Conservation (phyloP, 2,113 vertebrate genomes). For the Marcusenius ussheri region DNA sequence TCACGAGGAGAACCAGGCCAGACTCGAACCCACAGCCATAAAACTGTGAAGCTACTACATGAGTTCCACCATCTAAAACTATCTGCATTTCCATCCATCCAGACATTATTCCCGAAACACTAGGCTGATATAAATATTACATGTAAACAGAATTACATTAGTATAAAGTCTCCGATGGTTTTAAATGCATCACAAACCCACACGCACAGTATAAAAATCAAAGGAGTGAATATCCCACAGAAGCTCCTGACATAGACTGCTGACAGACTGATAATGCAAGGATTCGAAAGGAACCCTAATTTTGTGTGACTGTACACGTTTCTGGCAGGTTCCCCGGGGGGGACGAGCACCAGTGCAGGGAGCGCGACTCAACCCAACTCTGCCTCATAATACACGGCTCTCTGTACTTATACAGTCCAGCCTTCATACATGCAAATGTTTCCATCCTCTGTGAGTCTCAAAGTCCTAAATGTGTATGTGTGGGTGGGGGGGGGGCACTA, state of each 20-base stretch:
- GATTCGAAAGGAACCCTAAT: not conserved
- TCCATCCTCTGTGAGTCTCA: not conserved
- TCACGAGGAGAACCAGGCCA: not conserved
- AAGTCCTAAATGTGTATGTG: not conserved
- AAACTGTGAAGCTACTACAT: not conserved
- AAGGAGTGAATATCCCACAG: not conserved
- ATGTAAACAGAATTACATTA: not conserved
- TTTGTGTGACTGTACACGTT: not conserved
- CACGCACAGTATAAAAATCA: not conserved
- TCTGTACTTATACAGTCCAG: not conserved
- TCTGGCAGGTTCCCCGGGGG: not conserved
- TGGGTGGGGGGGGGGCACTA: not conserved
- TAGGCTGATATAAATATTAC: constrained; percentile 2
- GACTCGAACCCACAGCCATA: not conserved
- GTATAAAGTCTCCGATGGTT: not conserved
- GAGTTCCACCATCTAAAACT: not conserved
- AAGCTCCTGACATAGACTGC: not conserved
- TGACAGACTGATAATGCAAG: not conserved
- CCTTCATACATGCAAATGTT: not conserved
- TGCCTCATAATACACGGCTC: not conserved
- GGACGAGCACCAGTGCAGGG: not conserved
- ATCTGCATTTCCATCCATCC: not conserved
- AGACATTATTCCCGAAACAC: not conserved
- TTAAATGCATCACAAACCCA: not conserved
- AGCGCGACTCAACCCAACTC: not conserved